Evolutionary conservation across 2,797 vertebrate genomes (phyloP).

Genomic region (Adelosebastes latens): DNA sequence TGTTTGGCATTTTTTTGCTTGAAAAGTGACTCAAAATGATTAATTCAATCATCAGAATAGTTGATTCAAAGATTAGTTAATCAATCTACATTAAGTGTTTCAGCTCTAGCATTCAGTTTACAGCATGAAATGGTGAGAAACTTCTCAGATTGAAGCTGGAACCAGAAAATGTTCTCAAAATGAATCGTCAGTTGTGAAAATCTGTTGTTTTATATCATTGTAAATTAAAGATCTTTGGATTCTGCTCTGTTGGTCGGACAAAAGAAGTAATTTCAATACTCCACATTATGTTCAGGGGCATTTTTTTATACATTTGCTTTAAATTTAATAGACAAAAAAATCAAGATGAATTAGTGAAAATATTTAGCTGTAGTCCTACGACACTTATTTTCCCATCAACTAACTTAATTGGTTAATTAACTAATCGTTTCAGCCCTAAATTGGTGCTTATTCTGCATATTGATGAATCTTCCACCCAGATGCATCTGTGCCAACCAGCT

Average conservation of each 20-base stretch:
- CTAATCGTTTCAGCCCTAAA: conserved; percentile 7
- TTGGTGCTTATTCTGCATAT: neutral
- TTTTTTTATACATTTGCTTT: neutral
- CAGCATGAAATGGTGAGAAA: neutral
- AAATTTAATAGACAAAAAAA: neutral
- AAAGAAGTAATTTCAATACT: neutral
- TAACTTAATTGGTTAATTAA: conserved; percentile 7
- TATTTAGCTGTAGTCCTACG: neutral
- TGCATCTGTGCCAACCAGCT: neutral
- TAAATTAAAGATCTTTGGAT: neutral
- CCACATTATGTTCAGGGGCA: neutral
- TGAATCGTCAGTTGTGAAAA: neutral
- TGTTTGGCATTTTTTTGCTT: neutral
- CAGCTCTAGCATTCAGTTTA: neutral
- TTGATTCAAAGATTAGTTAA: neutral
- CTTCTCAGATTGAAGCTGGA: neutral
- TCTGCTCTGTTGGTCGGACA: neutral
- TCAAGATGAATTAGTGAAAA: neutral
- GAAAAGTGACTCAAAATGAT: neutral
- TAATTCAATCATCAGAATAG: neutral
- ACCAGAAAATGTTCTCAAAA: neutral
- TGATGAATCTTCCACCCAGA: neutral
- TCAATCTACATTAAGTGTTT: neutral
- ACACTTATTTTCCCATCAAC: neutral
- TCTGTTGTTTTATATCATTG: neutral